These are phyloP conservation scores for Corynorhinus townsendii DNA, from an alignment of 2,113 vertebrate species.

Conservation along the genomic window DNA sequence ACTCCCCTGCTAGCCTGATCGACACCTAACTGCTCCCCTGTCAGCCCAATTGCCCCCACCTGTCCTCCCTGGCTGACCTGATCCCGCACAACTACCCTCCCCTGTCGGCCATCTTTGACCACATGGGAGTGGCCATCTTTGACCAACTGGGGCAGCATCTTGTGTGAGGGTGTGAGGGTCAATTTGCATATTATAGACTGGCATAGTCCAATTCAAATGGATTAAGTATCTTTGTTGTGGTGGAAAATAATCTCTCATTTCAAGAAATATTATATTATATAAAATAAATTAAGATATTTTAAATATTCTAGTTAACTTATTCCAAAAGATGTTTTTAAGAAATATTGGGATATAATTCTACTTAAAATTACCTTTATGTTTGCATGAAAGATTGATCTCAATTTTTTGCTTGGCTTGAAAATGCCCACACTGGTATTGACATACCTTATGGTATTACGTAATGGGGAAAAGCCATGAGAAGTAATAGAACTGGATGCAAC, in stretches of 20 bases:
- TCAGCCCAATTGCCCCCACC: too few relatives aligned
- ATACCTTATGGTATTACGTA: not conserved
- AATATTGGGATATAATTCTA: not conserved
- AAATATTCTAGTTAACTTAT: not conserved
- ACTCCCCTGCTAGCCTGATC: too few relatives aligned
- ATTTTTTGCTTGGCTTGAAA: not conserved
- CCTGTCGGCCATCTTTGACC: too few relatives aligned
- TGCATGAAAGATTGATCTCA: not conserved
- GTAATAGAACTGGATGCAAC: not conserved
- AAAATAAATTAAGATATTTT: not conserved
- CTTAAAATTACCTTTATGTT: not conserved
- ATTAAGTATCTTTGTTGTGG: not conserved
- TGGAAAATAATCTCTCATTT: not conserved
- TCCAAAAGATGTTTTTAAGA: not conserved
- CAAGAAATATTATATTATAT: not conserved
- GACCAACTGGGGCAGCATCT: too few relatives aligned
- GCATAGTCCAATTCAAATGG: not conserved
- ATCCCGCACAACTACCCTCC: too few relatives aligned
- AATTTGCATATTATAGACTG: not conserved
- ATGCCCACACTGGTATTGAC: not conserved
- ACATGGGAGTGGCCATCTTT: too few relatives aligned
- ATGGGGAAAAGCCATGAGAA: not conserved
- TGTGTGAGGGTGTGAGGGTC: too few relatives aligned
- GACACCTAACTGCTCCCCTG: too few relatives aligned
- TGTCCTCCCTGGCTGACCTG: too few relatives aligned